A percentile compares a stretch with the other conserved stretches of the same genome.
Evolutionary conservation across 2,888 invertebrate genomes (phyloP).

Genomic region (Himalopsyche tibetana): DNA sequence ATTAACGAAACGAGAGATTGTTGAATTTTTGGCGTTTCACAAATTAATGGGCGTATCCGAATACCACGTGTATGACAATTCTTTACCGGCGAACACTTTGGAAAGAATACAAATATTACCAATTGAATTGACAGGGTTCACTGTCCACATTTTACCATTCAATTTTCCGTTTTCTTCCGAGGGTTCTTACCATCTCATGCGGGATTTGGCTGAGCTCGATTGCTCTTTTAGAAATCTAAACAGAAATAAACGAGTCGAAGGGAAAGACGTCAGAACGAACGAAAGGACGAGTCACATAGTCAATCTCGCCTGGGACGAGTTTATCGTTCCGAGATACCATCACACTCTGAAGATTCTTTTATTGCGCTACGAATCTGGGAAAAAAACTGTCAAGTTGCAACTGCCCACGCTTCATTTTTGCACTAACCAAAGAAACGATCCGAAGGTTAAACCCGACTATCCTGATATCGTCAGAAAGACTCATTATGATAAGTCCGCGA

Average conservation of each 20-base stretch:
- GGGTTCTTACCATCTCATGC: slow-evolving; percentile 74
- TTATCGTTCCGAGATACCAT: slow-evolving; percentile 79
- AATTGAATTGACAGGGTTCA: slow-evolving; percentile 75
- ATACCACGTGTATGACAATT: slow-evolving; percentile 81
- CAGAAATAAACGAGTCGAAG: slow-evolving; percentile 70
- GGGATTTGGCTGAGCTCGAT: slow-evolving; percentile 79
- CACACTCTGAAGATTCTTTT: slow-evolving; percentile 77
- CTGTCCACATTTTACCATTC: slow-evolving; percentile 79
- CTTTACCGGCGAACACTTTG: slow-evolving; percentile 76
- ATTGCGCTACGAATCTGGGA: slow-evolving; percentile 75
- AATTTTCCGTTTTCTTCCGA: slow-evolving; percentile 80
- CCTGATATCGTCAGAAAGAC: slow-evolving; percentile 75
- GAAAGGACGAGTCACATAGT: slow-evolving; percentile 75
- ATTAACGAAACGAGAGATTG: slow-evolving; percentile 77
- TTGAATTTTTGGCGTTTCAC: slow-evolving; percentile 83
- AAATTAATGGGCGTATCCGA: slow-evolving; percentile 81
- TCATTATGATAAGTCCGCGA: slow-evolving; percentile 71
- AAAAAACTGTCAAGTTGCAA: slow-evolving; percentile 70
- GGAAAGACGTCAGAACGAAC: slow-evolving; percentile 70
- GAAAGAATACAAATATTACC: slow-evolving; percentile 74
- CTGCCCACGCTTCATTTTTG: slow-evolving; percentile 73
- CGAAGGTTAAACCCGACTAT: slow-evolving; percentile 72
- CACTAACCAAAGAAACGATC: slow-evolving; percentile 74
- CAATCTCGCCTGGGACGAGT: slow-evolving; percentile 81
- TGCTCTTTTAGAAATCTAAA: slow-evolving; percentile 80